Base-by-base conservation (phyloP, 2,113 vertebrate species). In the Anthoscopus minutus region DNA sequence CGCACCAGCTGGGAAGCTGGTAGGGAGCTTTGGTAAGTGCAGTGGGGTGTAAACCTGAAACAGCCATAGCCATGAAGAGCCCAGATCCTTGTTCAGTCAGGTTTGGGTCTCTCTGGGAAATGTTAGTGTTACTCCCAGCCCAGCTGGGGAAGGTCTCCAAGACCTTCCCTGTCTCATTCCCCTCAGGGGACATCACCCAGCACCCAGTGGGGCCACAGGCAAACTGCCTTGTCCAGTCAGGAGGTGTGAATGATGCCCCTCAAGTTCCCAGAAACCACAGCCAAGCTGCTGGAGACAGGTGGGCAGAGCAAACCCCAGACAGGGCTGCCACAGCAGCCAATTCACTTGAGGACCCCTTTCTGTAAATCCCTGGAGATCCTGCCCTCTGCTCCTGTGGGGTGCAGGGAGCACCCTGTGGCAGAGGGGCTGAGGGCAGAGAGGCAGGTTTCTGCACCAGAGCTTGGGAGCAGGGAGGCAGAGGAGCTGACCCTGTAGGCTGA, bases 241-340 rank as follows among this genome's bases (percentile, higher is more conserved):
- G 93, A 95, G 50, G 30, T 24, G 6, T 98, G 97, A 98, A 97
- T 98, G 98, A 98, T 98, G 97, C 96, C 92, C 94, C 94, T 97
- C 92, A 86, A 97, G 97, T 97, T 96, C 94, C 82, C 93, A 87
- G 94, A 95, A 97, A 98, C 98, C 97, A 97, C 96, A 97, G 98
- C 98, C 94, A 62, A 96, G 93, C 95, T 2, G 9, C 96, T 23
- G 62, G 96, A 97, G 96, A 93, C 66, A 38, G 47, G 84, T 86
- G 94, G 96, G 97, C 98, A 98, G 98, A 98, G 98, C 98, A 98
- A 98, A 98, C 97, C 97, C 98, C 97, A 98, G 98, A 9, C 8
- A 8, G 40, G 48, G 56, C 42, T 62, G 31, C 72, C 64, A 65
- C 22, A 28, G 7, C 0, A 3, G 38, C 38, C 33, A 40, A 15